These are phyloP conservation scores for Hyperoplus immaculatus DNA, from an alignment of 2,797 vertebrate species.

Conservation along the genomic window DNA sequence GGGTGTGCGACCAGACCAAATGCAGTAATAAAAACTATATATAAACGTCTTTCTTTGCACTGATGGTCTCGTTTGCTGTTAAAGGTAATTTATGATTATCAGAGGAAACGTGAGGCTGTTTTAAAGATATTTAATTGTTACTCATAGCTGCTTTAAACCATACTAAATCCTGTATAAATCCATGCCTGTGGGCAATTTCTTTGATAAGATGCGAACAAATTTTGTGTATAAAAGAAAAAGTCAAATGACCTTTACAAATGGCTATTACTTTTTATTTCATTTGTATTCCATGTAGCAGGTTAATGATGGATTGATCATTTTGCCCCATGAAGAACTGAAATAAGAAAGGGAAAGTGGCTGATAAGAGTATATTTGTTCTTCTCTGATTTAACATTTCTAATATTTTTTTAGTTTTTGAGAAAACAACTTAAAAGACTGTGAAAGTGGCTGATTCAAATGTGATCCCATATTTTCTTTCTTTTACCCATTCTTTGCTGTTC, in stretches of 20 bases:
- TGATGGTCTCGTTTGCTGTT: too few relatives aligned
- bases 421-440: background rate
- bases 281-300: background rate
- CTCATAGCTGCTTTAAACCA: background rate
- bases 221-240: background rate
- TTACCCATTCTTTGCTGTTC: background rate
- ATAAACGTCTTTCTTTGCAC: too few relatives aligned
- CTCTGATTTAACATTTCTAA: background rate
- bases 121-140: too few relatives aligned
- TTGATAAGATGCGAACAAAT: background rate
- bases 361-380: background rate
- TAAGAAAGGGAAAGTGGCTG: background rate
- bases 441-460: background rate
- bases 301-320: background rate
- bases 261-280: background rate
- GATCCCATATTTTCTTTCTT: background rate
- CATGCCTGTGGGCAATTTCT: background rate
- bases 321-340: background rate
- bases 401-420: background rate
- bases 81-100: too few relatives aligned
- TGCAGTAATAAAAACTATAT: too few relatives aligned
- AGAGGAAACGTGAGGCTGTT: too few relatives aligned
- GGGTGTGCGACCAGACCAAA: too few relatives aligned
- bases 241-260: background rate
- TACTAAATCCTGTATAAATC: background rate